Evolutionary conservation across 2,888 invertebrate genomes (phyloP), one percentile per base, ranked within the genome.

Genomic region (Phyto melanocephala): DNA sequence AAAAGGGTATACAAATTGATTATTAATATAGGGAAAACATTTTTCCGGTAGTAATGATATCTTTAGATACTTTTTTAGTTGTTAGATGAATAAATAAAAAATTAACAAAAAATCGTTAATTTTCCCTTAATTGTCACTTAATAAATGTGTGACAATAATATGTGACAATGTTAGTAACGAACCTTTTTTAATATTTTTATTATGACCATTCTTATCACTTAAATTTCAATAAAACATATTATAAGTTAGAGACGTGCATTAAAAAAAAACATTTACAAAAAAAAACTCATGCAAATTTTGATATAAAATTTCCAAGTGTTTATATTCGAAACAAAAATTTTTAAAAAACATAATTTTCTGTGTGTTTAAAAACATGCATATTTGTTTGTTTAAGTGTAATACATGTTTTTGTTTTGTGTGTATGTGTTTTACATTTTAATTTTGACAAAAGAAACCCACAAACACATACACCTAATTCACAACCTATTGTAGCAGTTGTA

Each of bases 201-300:
- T n/a, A n/a, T n/a, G n/a, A n/a, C n/a, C n/a, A n/a, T n/a, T 75
- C 37, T 60, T 60, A 17, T 58, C 6, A 15, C 50, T 22, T 37
- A 15, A 35, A n/a, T 20, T 35, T 65, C 35, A 50, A 15, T 50
- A 52, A 50, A 11, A 42, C 17, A 15, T 54, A 24, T n/a, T n/a
- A n/a, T n/a, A n/a, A n/a, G n/a, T n/a, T 28, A 28, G 3, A 58
- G 62, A 63, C 58, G 65, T 82, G 78, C 70, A 50, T 13, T 24
- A 17, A 15, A 35, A n/a, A n/a, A 10, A 8, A 56, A 56, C 24
- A 40, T 47, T 28, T 45, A 24, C 42, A 24, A 28, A 50, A 52
- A 45, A 17, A 52, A 37, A 20, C 6, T 47, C 82, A 82, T 79
- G 82, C 75, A 82, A 79, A 82, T 82, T 82, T 79, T 35, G 60